Base-by-base conservation (phyloP, 2,797 vertebrate species). In the Peromyscus attwateri region DNA sequence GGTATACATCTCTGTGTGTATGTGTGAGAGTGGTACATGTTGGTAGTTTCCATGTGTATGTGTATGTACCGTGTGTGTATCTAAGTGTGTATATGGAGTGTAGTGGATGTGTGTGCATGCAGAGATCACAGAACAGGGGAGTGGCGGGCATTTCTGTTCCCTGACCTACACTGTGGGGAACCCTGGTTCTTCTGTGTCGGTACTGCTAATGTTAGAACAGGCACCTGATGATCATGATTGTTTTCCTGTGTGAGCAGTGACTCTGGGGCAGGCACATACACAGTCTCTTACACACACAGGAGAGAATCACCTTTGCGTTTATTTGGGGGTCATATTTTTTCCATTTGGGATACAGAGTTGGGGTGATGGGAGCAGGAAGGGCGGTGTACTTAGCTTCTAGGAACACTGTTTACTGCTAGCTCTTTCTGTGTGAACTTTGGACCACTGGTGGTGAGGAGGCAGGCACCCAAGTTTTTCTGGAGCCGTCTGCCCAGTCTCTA, bases 261-360 rank as follows among this genome's bases (percentile, higher is more conserved):
- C 66, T 77, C 70, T 27, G 37, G 75, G 76, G 62, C 80, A 94
- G 89, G 89, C 40, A 27, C 11, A 43, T 71, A 87, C n/a, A 19
- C 19, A 46, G 10, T 64, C 66, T 85, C 85, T 92, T 37, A 25
- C 27, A 25, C 52, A 31, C 25, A 82, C 71, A 57, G 0, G 2
- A 49, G 88, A 91, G 92, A 76, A 68, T 91, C 83, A 91, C 90
- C 92, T 60, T 60, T 68, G 46, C 6, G 57, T 97, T 97, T 97
- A 97, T 97, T 97, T 68, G 17, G 81, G 80, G 49, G 23, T 37
- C 57, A 49, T 34, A 79, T 76, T 12, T 40, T 81, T 92, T 64
- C 68, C 21, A 16, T 92, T 85, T 82, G 31, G 70, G 95, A 70
- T 93, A 16, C 93, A 76, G 29, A 94, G 89, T 70, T 13, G 52